phyloP scores from a whole-genome alignment of 2,797 vertebrate genomes.

The Danio aesculapii region DNA sequence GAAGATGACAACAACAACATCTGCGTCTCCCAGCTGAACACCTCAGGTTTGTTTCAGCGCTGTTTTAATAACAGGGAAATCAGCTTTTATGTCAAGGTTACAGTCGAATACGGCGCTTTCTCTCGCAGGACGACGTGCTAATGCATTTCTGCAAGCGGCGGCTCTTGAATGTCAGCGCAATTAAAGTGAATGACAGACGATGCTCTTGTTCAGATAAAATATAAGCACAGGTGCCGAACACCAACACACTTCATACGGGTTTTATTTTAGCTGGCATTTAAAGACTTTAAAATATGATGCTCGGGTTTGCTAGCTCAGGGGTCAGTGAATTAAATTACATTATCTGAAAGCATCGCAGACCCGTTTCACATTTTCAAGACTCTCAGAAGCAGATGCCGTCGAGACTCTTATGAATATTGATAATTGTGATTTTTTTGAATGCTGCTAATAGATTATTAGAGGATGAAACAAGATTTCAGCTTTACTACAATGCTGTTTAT shows the following conservation, averaged over 20 bases:
- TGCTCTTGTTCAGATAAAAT: background rate
- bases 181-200: constrained; percentile 27
- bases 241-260: too few species aligned
- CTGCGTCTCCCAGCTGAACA: constrained; percentile 17
- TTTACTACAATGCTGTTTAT: too few species aligned
- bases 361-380: too few species aligned
- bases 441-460: too few species aligned
- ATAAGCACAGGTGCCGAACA: background rate
- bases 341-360: too few species aligned
- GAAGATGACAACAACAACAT: constrained; percentile 19
- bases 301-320: too few species aligned
- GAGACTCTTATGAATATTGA: too few species aligned
- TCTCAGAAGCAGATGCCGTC: too few species aligned
- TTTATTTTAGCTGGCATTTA: background rate
- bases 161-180: constrained; percentile 37
- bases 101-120: background rate
- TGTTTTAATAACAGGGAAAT: constrained; percentile 48
- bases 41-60: constrained; percentile 28
- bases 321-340: too few species aligned
- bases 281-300: too few species aligned
- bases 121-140: constrained; percentile 29
- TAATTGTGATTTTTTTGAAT: too few species aligned
- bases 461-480: too few species aligned
- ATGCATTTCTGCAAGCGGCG: constrained; percentile 47
- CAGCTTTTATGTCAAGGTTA: constrained; percentile 46